Evolutionary conservation across 2,888 invertebrate species (phyloP), one percentile per base, ranked within the genome.

Genomic region (Eudasyphora cyanicolor): DNA sequence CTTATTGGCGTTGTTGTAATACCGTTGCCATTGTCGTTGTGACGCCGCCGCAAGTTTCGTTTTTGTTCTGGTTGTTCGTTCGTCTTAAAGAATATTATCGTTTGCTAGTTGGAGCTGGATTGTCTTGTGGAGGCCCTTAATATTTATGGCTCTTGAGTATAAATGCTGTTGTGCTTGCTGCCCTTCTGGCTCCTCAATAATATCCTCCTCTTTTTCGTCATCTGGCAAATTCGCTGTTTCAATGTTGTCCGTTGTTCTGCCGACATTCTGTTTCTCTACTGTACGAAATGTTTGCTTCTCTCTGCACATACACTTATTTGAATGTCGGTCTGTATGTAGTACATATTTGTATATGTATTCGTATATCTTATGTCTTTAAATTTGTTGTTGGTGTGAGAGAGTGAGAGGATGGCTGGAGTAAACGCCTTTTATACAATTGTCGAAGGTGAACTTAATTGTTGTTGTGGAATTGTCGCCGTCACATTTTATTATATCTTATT

Each of bases 11-110:
- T 62, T 74, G 60, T 82, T 62, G 49, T 60, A 64, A 21, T 24
- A 54, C 21, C 19, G 60, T 64, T 35, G 80, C 79, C 54, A 69
- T 60, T 27, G 24, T 79, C 69, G 76, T 84, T 85, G 87, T 84
- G 82, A 81, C 17, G 32, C 86, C 87, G 82, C 86, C 84, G 85
- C 87, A 81, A 84, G 86, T 83, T 86, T 85, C 74, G 84, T 77
- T 83, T 83, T 69, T 84, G 85, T 82, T 86, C 82, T 17, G 0
- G 17, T 19, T 45, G 7, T 75, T 69, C 79, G 42, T 21, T 75
- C 17, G 54, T 81, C 79, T 76, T 80, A 79, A 60, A 75, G 64
- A 80, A 79, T 79, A 73, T 69, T 76, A 82, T 69, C 74, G 74
- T 51, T 76, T 78, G 81, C 35, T 45, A 80, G 76, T 76, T 80